Percentiles rank a stretch among this genome's conserved stretches.
phyloP scores from a whole-genome alignment of 1,140 invertebrate genomes.

The Caenorhabditis tropicalis region DNA sequence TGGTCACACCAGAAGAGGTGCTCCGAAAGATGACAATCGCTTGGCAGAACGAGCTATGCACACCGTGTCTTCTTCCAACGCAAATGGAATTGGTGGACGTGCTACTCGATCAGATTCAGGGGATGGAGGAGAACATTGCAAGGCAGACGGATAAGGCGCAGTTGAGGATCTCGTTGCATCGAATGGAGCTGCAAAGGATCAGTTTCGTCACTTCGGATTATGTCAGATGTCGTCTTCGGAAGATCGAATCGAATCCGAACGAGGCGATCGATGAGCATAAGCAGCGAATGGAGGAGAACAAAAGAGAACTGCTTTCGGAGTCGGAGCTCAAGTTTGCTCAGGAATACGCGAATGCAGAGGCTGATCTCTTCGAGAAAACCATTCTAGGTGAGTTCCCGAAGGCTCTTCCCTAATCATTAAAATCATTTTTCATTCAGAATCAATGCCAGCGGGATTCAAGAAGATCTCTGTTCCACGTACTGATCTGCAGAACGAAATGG shows the following conservation, averaged over 20 bases:
- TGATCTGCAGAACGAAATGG: background rate
- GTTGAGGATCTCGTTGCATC: constrained; percentile 8
- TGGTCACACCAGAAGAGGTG: background rate
- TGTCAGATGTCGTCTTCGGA: background rate
- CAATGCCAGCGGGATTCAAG: background rate
- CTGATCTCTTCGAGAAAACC: background rate
- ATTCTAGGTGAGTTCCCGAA: background rate
- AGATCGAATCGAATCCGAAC: constrained; percentile 1
- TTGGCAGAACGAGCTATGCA: constrained; percentile 12
- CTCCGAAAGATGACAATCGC: background rate
- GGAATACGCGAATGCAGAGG: background rate
- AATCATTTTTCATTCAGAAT: background rate
- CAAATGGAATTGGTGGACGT: background rate
- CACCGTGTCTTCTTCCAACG: background rate
- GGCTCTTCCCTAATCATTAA: no score
- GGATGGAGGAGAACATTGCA: background rate
- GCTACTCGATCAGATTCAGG: constrained; percentile 7
- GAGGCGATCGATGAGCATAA: background rate
- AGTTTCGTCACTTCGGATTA: constrained; percentile 23
- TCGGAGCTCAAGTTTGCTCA: background rate
- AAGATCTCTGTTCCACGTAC: background rate
- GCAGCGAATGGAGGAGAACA: background rate
- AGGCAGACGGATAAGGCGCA: background rate
- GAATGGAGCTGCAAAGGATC: background rate
- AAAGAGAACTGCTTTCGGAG: background rate